These are phyloP conservation scores for Chironomus tentans DNA, from an alignment of 2,888 invertebrate species.

Conservation along the genomic window DNA sequence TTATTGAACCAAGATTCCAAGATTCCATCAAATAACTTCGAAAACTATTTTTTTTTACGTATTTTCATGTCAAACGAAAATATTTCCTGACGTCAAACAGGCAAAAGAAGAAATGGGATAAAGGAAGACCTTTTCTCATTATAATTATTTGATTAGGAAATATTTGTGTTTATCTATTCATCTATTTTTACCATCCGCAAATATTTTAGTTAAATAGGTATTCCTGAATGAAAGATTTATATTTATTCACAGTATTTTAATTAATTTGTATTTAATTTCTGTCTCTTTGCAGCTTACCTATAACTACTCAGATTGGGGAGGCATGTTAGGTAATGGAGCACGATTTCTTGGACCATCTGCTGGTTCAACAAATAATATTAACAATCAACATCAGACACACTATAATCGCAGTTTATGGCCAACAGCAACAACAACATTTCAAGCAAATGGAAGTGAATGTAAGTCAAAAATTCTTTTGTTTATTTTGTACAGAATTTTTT, in stretches of 20 bases:
- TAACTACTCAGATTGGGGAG: not conserved
- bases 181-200: not conserved
- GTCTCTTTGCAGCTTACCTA: slow-evolving; percentile 4
- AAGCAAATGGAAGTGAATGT: slow-evolving; percentile 20
- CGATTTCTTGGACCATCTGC: slow-evolving; percentile 24
- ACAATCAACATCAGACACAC: slow-evolving; percentile 16
- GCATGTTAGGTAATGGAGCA: slow-evolving; percentile 25
- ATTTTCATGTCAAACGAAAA: too few species aligned
- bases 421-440: slow-evolving; percentile 21
- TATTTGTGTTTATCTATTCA: not conserved
- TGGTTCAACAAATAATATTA: slow-evolving; percentile 16
- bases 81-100: too few species aligned
- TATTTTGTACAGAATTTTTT: not conserved
- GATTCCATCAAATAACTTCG: too few species aligned
- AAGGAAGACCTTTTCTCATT: not conserved
- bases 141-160: slow-evolving; percentile 21
- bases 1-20: too few species aligned
- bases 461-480: not conserved
- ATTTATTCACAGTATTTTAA: too few species aligned
- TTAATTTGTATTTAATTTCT: not conserved
- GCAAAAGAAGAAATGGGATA: not conserved
- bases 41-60: too few species aligned
- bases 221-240: too few species aligned
- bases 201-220: not conserved
- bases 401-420: slow-evolving; percentile 14